These are phyloP conservation scores for Drosophila neotestacea DNA, from an alignment of 2,888 invertebrate genomes.

Conservation along the genomic window DNA sequence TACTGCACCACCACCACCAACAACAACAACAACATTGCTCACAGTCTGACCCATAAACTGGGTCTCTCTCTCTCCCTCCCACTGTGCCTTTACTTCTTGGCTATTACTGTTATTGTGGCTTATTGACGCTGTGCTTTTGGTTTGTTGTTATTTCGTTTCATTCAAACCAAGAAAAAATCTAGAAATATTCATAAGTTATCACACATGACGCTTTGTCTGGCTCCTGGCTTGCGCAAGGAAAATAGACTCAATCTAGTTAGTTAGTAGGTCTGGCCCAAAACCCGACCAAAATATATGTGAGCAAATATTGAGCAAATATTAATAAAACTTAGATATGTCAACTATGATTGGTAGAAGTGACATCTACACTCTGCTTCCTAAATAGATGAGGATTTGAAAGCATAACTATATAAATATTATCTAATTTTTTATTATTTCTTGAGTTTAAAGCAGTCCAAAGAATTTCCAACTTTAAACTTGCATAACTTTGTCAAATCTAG, in stretches of 20 bases:
- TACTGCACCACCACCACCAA: constrained; percentile 33
- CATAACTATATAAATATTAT: too few species aligned
- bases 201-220: constrained; percentile 32
- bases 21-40: constrained; percentile 4
- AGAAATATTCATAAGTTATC: constrained; percentile 75
- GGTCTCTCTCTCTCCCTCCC: constrained; percentile 26
- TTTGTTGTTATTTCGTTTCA: constrained; percentile 32
- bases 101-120: constrained; percentile 26
- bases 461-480: too few species aligned
- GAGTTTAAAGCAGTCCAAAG: too few species aligned
- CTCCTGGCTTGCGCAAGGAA: constrained; percentile 69
- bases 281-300: not conserved
- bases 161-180: constrained; percentile 52
- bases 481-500: too few species aligned
- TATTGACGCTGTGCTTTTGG: constrained; percentile 34
- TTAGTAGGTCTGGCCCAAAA: constrained; percentile 21
- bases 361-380: not conserved
- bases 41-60: constrained; percentile 59
- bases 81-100: constrained; percentile 5
- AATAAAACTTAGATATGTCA: not conserved
- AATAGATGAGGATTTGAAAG: not conserved
- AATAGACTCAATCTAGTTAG: constrained; percentile 32
- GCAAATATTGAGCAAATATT: not conserved
- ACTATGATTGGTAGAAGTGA: not conserved
- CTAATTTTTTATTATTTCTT: too few species aligned